Evolutionary conservation across 1,140 invertebrate genomes (phyloP).

Genomic region (Aphelinus atriplicis): DNA sequence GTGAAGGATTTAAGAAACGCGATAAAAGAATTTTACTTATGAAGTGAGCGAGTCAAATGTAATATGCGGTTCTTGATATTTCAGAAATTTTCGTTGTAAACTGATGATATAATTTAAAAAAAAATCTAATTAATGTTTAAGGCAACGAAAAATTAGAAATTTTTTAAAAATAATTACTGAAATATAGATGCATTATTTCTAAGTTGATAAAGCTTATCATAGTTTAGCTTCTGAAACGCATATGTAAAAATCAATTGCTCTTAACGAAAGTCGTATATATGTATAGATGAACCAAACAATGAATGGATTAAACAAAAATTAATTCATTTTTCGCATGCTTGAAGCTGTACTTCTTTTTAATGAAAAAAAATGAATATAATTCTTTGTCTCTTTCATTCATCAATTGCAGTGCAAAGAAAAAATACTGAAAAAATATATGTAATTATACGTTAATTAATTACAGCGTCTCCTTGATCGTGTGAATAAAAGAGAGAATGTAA

Average conservation of each 20-base stretch:
- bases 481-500: slow-evolving; percentile 19
- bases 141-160: not conserved
- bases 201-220: slow-evolving; percentile 18
- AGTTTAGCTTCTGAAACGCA: slow-evolving; percentile 34
- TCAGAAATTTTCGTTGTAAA: slow-evolving; percentile 33
- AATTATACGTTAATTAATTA: slow-evolving; percentile 34
- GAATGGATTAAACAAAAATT: slow-evolving; percentile 14
- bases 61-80: slow-evolving; percentile 25
- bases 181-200: slow-evolving; percentile 16
- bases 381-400: not conserved
- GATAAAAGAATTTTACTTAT: slow-evolving; percentile 40
- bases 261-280: slow-evolving; percentile 3
- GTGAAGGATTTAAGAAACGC: slow-evolving; percentile 41
- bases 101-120: not conserved
- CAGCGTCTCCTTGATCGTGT: slow-evolving; percentile 14
- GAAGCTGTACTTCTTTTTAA: no score
- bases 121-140: no score
- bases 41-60: slow-evolving; percentile 27
- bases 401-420: slow-evolving; percentile 18
- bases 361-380: no score
- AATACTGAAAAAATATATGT: slow-evolving; percentile 7
- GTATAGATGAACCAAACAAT: slow-evolving; percentile 15
- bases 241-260: slow-evolving; percentile 15
- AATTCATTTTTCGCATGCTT: no score
- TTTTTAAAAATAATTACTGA: not conserved